Conservation (phyloP, 2,888 invertebrate species). For the Epistrophe eligans region DNA sequence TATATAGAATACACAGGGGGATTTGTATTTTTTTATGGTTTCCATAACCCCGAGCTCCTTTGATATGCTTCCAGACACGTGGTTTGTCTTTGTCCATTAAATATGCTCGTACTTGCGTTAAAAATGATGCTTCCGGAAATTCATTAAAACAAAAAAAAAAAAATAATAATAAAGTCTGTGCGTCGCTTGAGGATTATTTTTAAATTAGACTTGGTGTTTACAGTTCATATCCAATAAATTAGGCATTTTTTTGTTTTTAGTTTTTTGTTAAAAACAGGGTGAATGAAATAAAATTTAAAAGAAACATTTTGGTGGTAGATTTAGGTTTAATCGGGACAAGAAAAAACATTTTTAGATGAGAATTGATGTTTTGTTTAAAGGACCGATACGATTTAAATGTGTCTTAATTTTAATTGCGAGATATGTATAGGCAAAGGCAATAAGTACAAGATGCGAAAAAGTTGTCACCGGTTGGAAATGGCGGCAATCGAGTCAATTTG, state of each 20-base stretch:
- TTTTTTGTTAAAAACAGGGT: constrained; percentile 1
- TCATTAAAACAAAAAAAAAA: constrained; percentile 7
- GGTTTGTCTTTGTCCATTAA: constrained; percentile 41
- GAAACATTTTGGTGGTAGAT: too few species aligned
- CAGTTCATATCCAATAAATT: constrained; percentile 24
- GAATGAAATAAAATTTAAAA: background rate
- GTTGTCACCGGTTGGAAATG: too few species aligned
- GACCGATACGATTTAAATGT: too few species aligned
- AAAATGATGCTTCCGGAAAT: constrained; percentile 53
- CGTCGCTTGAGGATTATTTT: constrained; percentile 32
- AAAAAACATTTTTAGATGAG: too few species aligned
- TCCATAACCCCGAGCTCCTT: constrained; percentile 2
- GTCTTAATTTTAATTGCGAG: too few species aligned
- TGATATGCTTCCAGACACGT: constrained; percentile 32
- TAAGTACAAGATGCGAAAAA: too few species aligned
- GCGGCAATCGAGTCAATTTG: too few species aligned
- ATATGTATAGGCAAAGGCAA: too few species aligned
- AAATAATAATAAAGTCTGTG: background rate
- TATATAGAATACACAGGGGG: constrained; percentile 7
- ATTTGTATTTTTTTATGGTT: constrained; percentile 33
- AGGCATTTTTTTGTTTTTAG: background rate
- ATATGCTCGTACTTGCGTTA: constrained; percentile 10
- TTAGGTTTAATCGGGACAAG: too few species aligned
- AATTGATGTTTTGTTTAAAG: too few species aligned
- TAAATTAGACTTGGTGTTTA: constrained; percentile 33